Conservation (phyloP, 1,140 invertebrate genomes). For the Danaus melanippus region DNA sequence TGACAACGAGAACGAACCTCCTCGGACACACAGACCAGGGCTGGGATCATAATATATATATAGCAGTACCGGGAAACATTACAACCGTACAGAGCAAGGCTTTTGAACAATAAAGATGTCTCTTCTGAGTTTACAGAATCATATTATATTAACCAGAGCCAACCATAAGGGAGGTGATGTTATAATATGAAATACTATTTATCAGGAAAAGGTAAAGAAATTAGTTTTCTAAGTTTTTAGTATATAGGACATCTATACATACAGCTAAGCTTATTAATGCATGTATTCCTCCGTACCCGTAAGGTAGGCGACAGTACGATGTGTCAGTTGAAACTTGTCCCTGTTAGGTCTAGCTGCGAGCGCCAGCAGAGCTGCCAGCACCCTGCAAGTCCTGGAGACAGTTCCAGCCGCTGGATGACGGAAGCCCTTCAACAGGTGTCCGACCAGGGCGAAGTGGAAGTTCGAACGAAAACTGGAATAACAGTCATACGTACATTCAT, state of each 20-base stretch:
- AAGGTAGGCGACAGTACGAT: constrained; percentile 93
- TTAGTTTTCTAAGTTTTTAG: too few relatives aligned
- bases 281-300: constrained; percentile 74
- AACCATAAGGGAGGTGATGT: too few relatives aligned
- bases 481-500: too few relatives aligned
- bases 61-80: too few relatives aligned
- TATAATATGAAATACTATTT: too few relatives aligned
- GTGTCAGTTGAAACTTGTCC: constrained; percentile 96
- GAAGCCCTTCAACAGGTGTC: constrained; percentile 96
- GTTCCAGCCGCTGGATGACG: constrained; percentile 93
- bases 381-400: constrained; percentile 91
- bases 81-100: too few relatives aligned
- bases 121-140: too few relatives aligned
- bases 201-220: too few relatives aligned
- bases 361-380: constrained; percentile 89
- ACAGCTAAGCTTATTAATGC: too few relatives aligned
- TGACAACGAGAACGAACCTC: constrained; percentile 96
- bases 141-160: too few relatives aligned
- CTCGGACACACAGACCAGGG: constrained; percentile 95
- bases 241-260: too few relatives aligned
- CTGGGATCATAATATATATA: constrained; percentile 54
- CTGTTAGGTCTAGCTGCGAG: constrained; percentile 89
- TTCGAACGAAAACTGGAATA: constrained; percentile 82
- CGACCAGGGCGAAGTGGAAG: constrained; percentile 98
- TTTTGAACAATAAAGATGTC: too few relatives aligned